Evolutionary conservation across 30 jellyfish, hydroid and myxozoan genomes (phyloP).

Genomic region (Cassiopea andromeda): DNA sequence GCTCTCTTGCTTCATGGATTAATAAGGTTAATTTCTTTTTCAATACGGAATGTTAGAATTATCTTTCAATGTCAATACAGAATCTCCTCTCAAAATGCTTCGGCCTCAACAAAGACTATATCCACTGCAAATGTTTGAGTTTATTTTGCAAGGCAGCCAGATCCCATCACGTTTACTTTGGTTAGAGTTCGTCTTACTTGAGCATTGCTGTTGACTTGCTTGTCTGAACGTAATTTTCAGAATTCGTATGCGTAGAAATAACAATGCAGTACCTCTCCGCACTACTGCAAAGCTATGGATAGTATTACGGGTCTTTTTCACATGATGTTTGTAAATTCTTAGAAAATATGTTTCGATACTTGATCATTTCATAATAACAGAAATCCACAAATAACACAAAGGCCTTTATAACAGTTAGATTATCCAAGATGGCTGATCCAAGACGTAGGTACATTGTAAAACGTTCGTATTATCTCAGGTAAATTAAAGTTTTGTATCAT

Average conservation of each 20-base stretch:
- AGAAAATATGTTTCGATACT: background rate
- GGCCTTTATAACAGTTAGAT: background rate
- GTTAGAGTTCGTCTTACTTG: background rate
- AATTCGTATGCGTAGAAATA: background rate
- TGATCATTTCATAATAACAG: background rate
- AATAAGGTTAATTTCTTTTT: background rate
- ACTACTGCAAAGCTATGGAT: background rate
- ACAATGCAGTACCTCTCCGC: background rate
- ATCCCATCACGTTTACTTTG: conserved; percentile 1
- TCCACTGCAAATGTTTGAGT: background rate
- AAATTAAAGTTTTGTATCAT: background rate
- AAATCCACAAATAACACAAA: background rate
- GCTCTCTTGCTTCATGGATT: background rate
- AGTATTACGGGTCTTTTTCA: background rate
- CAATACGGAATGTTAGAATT: background rate
- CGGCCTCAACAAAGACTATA: background rate
- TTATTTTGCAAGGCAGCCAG: background rate
- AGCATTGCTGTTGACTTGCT: background rate
- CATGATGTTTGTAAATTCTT: background rate
- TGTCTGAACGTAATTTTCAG: background rate
- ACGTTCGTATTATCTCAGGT: conserved; percentile 29
- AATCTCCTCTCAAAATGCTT: background rate
- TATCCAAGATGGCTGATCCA: conserved; percentile 39
- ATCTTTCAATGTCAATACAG: background rate
- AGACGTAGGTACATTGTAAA: conserved; percentile 28